These are phyloP conservation scores for Coluber constrictor DNA, from an alignment of 2,797 vertebrate genomes.

Conservation along the genomic window DNA sequence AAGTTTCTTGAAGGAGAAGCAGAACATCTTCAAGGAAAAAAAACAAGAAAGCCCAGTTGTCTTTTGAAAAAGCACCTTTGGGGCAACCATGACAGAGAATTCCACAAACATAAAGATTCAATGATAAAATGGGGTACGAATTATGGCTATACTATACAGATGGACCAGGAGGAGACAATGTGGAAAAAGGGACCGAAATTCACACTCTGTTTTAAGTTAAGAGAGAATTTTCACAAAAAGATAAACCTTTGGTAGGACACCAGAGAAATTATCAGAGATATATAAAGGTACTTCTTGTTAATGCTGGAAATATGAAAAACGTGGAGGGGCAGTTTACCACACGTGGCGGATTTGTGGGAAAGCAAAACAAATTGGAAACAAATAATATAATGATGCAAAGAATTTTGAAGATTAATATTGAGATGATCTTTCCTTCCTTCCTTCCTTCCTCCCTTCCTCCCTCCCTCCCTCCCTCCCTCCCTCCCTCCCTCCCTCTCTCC, in stretches of 20 bases:
- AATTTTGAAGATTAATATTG: neutral
- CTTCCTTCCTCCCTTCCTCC: too few relatives aligned
- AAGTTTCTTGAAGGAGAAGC: too few relatives aligned
- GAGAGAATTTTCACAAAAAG: too few relatives aligned
- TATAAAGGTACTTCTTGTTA: neutral
- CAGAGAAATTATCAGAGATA: neutral
- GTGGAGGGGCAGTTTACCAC: neutral
- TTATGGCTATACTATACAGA: neutral
- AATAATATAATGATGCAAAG: neutral
- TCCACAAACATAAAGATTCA: neutral
- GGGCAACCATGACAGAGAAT: neutral
- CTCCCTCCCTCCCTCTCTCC: too few relatives aligned
- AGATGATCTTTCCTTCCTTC: neutral
- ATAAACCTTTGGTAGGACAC: too few relatives aligned
- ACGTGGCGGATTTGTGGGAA: neutral
- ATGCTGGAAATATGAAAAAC: neutral
- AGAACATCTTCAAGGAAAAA: too few relatives aligned
- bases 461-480: fast-evolving
- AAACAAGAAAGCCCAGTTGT: too few relatives aligned
- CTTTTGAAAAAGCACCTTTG: too few relatives aligned
- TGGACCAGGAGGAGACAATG: neutral
- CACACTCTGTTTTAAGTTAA: too few relatives aligned
- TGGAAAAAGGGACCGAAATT: neutral
- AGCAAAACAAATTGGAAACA: neutral
- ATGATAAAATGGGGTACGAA: neutral